phyloP scores from a whole-genome alignment of 2,113 vertebrate species.

The Nyctereutes procyonoides region DNA sequence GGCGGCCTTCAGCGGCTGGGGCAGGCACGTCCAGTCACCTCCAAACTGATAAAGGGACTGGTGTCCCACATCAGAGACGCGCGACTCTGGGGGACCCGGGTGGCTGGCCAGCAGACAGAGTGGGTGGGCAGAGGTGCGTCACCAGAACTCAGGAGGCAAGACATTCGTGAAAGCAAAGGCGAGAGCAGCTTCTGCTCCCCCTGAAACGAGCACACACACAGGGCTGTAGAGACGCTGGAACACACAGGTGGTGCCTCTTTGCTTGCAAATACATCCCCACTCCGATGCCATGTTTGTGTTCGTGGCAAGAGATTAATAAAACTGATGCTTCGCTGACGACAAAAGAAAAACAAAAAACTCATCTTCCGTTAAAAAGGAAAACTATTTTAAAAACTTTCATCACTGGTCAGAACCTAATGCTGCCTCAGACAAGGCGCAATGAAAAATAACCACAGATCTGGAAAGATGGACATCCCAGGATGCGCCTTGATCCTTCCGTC shows the following conservation, averaged over 20 bases:
- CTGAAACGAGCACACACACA: accelerated
- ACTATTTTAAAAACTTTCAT: not conserved
- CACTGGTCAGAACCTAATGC: accelerated
- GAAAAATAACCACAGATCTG: not conserved
- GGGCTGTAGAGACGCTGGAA: not conserved
- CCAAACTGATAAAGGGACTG: accelerated
- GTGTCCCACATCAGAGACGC: accelerated
- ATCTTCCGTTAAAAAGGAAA: not conserved
- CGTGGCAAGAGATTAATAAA: not conserved
- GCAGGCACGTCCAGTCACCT: accelerated
- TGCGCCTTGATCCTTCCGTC: accelerated
- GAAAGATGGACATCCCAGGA: accelerated
- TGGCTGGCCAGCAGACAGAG: accelerated
- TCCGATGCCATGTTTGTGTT: not conserved
- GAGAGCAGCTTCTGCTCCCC: accelerated
- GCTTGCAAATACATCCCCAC: not conserved
- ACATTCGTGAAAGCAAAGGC: accelerated
- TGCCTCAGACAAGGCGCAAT: too few species aligned
- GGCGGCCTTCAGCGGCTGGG: not conserved
- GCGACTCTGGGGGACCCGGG: accelerated
- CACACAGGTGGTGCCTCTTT: not conserved
- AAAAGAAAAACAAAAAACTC: not conserved
- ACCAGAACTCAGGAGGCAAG: not conserved
- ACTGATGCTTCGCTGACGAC: not conserved
- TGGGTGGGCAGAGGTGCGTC: accelerated